Conservation (phyloP, 2,888 invertebrate species). For the Eutolmus rufibarbis region DNA sequence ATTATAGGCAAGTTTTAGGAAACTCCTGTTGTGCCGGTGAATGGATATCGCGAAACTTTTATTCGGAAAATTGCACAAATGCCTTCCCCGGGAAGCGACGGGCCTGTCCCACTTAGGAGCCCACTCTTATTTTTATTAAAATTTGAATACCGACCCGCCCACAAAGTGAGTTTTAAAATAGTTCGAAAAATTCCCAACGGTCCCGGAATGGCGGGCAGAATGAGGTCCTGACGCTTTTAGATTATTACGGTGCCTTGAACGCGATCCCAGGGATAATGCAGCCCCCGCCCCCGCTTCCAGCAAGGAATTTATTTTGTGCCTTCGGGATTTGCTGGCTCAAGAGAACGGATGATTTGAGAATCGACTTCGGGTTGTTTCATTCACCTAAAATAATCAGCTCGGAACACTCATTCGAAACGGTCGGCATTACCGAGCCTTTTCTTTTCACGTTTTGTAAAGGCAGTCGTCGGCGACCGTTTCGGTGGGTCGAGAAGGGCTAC, state of each 20-base stretch:
- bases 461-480: neutral
- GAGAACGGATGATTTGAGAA: neutral
- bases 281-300: neutral
- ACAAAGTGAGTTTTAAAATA: neutral
- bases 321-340: neutral
- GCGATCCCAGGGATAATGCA: neutral
- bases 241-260: neutral
- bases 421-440: neutral
- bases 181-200: neutral
- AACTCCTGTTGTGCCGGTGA: neutral
- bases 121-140: neutral
- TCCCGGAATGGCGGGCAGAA: neutral
- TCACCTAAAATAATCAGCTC: neutral
- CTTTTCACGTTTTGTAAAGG: neutral
- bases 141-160: neutral
- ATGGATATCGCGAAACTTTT: neutral
- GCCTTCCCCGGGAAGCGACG: neutral
- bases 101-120: neutral
- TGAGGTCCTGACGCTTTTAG: neutral
- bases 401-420: neutral
- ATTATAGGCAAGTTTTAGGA: neutral
- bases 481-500: neutral
- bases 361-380: neutral
- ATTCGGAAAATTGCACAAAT: neutral
- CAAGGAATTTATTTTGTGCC: neutral